phyloP scores from a whole-genome alignment of 2,888 invertebrate genomes.

The Ophion obscuratus region DNA sequence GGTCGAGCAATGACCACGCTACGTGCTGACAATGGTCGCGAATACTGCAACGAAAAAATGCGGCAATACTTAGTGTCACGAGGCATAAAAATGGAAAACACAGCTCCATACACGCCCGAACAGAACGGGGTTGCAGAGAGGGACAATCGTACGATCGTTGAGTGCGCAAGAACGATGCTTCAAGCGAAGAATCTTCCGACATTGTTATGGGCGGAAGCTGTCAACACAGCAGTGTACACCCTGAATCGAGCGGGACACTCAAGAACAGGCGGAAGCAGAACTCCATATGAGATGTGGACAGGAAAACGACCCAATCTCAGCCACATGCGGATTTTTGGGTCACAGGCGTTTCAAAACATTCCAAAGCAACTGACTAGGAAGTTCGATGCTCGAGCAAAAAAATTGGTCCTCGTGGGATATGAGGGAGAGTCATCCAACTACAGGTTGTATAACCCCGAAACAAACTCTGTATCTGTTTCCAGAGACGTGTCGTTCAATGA shows the following conservation, averaged over 20 bases:
- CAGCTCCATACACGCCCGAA: constrained; percentile 58
- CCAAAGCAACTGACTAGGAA: constrained; percentile 33
- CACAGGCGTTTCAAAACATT: constrained; percentile 5
- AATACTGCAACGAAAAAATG: constrained; percentile 52
- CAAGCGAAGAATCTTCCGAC: constrained; percentile 45
- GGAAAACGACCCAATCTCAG: background rate
- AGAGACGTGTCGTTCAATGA: constrained; percentile 46
- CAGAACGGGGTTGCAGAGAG: constrained; percentile 65
- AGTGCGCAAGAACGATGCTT: constrained; percentile 61
- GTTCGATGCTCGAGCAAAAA: constrained; percentile 12
- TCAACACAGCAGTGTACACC: constrained; percentile 39
- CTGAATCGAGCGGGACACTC: constrained; percentile 33
- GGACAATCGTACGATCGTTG: constrained; percentile 64
- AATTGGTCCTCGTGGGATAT: constrained; percentile 22
- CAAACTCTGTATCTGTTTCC: constrained; percentile 5
- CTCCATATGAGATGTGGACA: constrained; percentile 19
- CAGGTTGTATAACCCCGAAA: background rate
- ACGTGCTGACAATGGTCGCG: constrained; percentile 63
- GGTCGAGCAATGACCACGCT: constrained; percentile 43
- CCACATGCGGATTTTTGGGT: constrained; percentile 31
- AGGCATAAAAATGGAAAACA: constrained; percentile 48
- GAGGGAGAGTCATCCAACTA: constrained; percentile 4
- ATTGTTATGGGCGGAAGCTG: constrained; percentile 66
- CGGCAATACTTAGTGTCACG: constrained; percentile 52
- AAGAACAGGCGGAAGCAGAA: background rate